phyloP scores from a whole-genome alignment of 2,888 invertebrate genomes.

The Serripes groenlandicus region DNA sequence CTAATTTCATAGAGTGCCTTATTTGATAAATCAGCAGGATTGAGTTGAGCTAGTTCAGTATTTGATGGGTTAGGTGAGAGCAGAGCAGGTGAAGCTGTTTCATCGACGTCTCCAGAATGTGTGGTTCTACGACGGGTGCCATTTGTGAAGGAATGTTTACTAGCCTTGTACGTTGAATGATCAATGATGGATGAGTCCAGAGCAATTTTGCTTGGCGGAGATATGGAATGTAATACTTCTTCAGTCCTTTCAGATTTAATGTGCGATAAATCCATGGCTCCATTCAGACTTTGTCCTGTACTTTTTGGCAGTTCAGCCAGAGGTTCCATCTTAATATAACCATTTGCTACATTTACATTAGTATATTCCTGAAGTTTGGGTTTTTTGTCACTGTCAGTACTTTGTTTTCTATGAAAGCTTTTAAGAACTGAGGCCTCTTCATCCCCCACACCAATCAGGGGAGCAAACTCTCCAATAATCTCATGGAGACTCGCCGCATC shows the following conservation, averaged over 20 bases:
- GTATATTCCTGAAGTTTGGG: neutral
- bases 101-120: neutral
- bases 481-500: conserved; percentile 63
- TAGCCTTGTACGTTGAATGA: conserved; percentile 31
- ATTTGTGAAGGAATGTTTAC: conserved; percentile 28
- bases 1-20: conserved; percentile 46
- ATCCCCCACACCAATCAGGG: conserved; percentile 54
- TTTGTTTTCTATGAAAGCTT: neutral
- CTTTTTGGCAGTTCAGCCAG: neutral
- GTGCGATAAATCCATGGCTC: neutral
- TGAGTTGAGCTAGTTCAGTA: conserved; percentile 15
- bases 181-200: conserved; percentile 18
- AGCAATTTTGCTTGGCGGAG: neutral
- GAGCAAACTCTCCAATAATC: conserved; percentile 67
- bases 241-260: neutral
- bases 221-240: conserved; percentile 21
- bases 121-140: conserved; percentile 6
- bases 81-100: neutral
- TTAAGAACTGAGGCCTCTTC: conserved; percentile 19
- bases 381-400: neutral
- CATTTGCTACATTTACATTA: neutral
- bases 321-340: conserved; percentile 13
- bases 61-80: neutral
- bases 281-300: neutral
- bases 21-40: conserved; percentile 22